A percentile compares a stretch with the other conserved stretches of the same genome.
Conservation (phyloP, 2,888 invertebrate genomes). For the Brachypterus glaber region DNA sequence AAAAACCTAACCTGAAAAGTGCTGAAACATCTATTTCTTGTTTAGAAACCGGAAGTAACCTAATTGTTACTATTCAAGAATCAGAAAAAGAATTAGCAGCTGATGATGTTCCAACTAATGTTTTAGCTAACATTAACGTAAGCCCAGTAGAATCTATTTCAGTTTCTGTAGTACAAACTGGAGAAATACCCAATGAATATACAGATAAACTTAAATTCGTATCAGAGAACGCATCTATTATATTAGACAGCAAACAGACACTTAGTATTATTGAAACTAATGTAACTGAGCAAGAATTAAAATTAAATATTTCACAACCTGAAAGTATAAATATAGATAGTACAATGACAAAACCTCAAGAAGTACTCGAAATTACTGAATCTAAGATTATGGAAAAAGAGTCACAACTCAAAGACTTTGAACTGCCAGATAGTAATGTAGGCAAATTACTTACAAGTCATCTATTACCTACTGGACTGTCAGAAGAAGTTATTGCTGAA, state of each 20-base stretch:
- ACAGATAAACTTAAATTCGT: conserved; percentile 46
- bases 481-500: conserved; percentile 41
- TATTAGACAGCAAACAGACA: conserved; percentile 53
- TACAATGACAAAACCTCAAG: conserved; percentile 47
- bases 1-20: conserved; percentile 38
- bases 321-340: conserved; percentile 33
- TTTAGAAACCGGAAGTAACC: conserved; percentile 50
- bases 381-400: conserved; percentile 58
- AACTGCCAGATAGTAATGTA: conserved; percentile 45
- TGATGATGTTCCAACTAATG: conserved; percentile 44
- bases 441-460: conserved; percentile 44
- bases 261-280: conserved; percentile 52
- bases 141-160: conserved; percentile 51
- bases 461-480: conserved; percentile 46
- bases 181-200: conserved; percentile 47
- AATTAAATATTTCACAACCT: conserved; percentile 35
- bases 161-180: conserved; percentile 49
- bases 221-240: conserved; percentile 44
- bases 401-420: conserved; percentile 43
- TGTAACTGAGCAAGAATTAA: conserved; percentile 56
- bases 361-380: conserved; percentile 53
- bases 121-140: conserved; percentile 49
- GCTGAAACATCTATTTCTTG: conserved; percentile 46
- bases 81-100: conserved; percentile 50
- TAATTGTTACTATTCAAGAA: conserved; percentile 56